A percentile compares a stretch with the other conserved stretches of the same genome.
Evolutionary conservation across 2,888 invertebrate genomes (phyloP).

Genomic region (Helobdella robusta): DNA sequence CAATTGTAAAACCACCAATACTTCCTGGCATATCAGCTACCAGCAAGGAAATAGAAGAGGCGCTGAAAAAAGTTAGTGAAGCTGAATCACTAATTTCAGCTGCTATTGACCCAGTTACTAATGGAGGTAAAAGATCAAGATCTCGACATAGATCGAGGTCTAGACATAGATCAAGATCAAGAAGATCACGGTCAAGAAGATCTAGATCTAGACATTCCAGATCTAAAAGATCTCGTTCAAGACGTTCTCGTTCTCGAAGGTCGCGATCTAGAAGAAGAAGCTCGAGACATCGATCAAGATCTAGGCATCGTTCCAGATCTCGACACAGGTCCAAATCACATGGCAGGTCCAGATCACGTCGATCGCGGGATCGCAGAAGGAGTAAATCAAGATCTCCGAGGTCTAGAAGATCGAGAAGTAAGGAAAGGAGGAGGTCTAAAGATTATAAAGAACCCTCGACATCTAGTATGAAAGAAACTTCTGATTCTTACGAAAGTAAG

Average conservation of each 20-base stretch:
- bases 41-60: conserved; percentile 73
- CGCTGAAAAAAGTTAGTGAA: conserved; percentile 90
- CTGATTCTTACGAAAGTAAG: neutral
- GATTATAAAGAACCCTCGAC: neutral
- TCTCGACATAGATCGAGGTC: conserved; percentile 17
- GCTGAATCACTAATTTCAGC: conserved; percentile 88
- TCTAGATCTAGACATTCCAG: conserved; percentile 23
- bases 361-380: conserved; percentile 24
- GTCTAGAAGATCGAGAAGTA: conserved; percentile 14
- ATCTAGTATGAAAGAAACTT: neutral
- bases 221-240: conserved; percentile 25
- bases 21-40: conserved; percentile 75
- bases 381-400: conserved; percentile 5
- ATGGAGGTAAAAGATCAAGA: conserved; percentile 18
- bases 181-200: conserved; percentile 29
- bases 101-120: conserved; percentile 60
- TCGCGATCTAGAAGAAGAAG: conserved; percentile 24
- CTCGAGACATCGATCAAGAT: conserved; percentile 17
- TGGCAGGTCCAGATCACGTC: conserved; percentile 24
- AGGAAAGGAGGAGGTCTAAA: conserved; percentile 15
- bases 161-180: conserved; percentile 28
- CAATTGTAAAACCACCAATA: conserved; percentile 57
- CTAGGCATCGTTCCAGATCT: conserved; percentile 15
- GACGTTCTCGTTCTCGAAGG: conserved; percentile 25
- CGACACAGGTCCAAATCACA: conserved; percentile 30